A percentile compares a stretch with the other conserved stretches of the same genome.
Evolutionary conservation across 2,888 invertebrate species (phyloP).

Genomic region (Dicyrtoma fusca): DNA sequence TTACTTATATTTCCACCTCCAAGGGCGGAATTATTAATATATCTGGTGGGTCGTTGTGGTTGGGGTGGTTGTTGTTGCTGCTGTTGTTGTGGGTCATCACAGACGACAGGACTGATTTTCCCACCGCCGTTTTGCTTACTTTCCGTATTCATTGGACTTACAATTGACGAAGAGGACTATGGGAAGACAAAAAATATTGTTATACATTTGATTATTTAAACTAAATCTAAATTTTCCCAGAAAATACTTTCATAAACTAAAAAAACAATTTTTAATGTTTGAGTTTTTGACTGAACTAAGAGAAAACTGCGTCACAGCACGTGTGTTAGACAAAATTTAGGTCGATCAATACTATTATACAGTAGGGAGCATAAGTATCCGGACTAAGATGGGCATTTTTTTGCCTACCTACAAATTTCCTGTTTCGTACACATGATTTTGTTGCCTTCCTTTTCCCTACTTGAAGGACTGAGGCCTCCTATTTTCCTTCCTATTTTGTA

Average conservation of each 20-base stretch:
- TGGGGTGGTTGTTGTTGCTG: slow-evolving; percentile 16
- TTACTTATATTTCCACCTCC: slow-evolving; percentile 28
- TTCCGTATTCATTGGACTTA: slow-evolving; percentile 32
- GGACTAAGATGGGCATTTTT: slow-evolving; percentile 8
- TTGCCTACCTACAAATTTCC: background rate
- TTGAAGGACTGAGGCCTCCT: slow-evolving; percentile 12
- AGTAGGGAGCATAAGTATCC: too few species aligned
- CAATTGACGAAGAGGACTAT: slow-evolving; percentile 25
- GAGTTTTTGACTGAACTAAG: slow-evolving; percentile 13
- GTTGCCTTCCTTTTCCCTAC: background rate
- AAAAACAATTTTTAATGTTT: background rate
- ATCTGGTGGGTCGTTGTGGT: slow-evolving; percentile 32
- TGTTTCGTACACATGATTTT: background rate
- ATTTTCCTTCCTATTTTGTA: too few species aligned
- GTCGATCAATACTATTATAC: slow-evolving; percentile 39
- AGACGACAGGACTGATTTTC: slow-evolving; percentile 30
- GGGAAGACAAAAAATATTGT: slow-evolving; percentile 7
- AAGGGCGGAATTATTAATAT: slow-evolving; percentile 37
- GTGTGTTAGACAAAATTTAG: slow-evolving; percentile 39
- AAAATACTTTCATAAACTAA: background rate
- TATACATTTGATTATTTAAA: background rate
- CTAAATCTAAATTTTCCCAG: background rate
- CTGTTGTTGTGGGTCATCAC: slow-evolving; percentile 27
- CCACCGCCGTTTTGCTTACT: slow-evolving; percentile 39
- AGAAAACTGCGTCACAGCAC: slow-evolving; percentile 42